phyloP scores from a whole-genome alignment of 2,888 invertebrate species.

The Drosophila barbarae region DNA sequence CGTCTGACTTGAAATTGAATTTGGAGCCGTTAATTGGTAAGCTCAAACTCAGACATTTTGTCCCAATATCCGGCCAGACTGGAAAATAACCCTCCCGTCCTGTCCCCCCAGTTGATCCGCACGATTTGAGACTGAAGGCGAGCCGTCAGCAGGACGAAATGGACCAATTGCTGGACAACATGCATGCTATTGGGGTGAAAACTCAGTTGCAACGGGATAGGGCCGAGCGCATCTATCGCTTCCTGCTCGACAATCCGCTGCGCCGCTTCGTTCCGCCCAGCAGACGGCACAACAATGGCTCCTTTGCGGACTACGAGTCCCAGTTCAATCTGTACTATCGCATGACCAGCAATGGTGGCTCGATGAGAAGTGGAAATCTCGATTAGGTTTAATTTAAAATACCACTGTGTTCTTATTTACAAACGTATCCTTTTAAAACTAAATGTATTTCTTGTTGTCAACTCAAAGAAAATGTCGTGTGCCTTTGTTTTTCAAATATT shows the following conservation, averaged over 20 bases:
- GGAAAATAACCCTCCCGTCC: background rate
- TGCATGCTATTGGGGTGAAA: conserved; percentile 67
- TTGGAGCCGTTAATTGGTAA: conserved; percentile 76
- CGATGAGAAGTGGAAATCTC: background rate
- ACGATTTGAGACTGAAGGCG: conserved; percentile 61
- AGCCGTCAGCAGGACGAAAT: conserved; percentile 75
- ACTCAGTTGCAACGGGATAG: conserved; percentile 67
- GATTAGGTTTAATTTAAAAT: background rate
- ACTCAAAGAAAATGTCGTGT: background rate
- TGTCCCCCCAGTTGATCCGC: conserved; percentile 67
- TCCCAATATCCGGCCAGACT: conserved; percentile 54
- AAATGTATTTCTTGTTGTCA: conserved; percentile 13
- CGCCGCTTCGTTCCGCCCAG: conserved; percentile 74
- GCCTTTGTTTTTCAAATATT: conserved; percentile 46
- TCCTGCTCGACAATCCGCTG: conserved; percentile 76
- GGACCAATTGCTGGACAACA: conserved; percentile 74
- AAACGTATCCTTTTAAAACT: background rate
- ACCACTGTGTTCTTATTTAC: conserved; percentile 2
- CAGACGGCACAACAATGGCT: conserved; percentile 72
- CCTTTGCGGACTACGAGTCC: conserved; percentile 75
- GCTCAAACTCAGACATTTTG: conserved; percentile 46
- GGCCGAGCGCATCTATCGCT: conserved; percentile 69
- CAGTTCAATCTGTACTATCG: conserved; percentile 80
- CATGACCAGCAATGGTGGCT: conserved; percentile 71
- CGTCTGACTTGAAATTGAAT: conserved; percentile 76